Base-by-base conservation (phyloP, 2,888 invertebrate genomes). In the Synergus gifuensis region DNA sequence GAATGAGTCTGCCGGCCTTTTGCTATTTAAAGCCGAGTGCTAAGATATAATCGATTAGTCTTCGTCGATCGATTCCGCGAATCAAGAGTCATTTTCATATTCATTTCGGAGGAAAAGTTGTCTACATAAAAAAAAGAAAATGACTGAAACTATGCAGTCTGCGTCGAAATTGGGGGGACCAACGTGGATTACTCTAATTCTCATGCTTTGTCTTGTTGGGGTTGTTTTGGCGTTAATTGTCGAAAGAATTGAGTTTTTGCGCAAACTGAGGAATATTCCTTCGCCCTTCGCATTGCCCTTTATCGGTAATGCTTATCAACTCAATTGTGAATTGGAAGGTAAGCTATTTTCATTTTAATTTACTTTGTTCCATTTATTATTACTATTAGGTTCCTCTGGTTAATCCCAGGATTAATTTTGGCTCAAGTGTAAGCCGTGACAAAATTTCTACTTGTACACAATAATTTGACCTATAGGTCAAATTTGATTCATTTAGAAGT, bases 251-350 rank as follows among this genome's bases (percentile, higher is more conserved):
- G 88, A 83, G 67, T 90, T 91, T 77, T 60, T 90, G 3, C 86
- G 89, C 79, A 85, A 86, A 0, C 79, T 91, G 42, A 84, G 89
- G 22, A 88, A 87, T 12, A 87, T 92, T 22, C 91, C 92, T 0
- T 88, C 88, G 22, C 92, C 92, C 2, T 81, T 67, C 2, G 89
- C 91, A 0, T 76, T 91, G 64, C 93, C 92, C 1, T 46, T 92
- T n/a, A 84, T 92, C 18, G 92, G 92, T 2, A 93, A 92, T 79
- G 90, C 91, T 2, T 85, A 87, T 54, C 90, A 91, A 78, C 87
- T 92, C n/a, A 89, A 88, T 66, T 90, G 91, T 80, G 87, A 85
- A n/a, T 90, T 89, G 77, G 90, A 91, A 87, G 91, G 92, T 92
- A 85, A 83, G 88, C 84, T 63, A 16, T 18, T 58, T 12, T 18